phyloP scores from a whole-genome alignment of 2,113 vertebrate species.

The Pleuronectes platessa region DNA sequence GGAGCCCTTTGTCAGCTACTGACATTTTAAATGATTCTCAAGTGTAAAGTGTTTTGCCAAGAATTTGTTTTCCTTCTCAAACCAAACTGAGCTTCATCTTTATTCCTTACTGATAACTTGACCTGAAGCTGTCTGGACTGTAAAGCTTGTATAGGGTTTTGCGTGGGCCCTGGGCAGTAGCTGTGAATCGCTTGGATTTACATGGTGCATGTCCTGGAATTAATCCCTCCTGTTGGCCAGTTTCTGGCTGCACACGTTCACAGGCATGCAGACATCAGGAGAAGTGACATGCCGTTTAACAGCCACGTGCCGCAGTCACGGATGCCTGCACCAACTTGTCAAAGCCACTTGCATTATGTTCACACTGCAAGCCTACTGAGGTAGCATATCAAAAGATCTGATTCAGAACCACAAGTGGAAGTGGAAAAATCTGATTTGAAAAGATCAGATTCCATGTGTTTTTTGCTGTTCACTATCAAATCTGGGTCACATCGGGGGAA shows the following conservation, averaged over 20 bases:
- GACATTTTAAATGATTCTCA: too few species aligned
- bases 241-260: slow-evolving; percentile 31
- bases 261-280: slow-evolving; percentile 43
- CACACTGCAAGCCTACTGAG: too few species aligned
- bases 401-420: too few species aligned
- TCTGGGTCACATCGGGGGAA: too few species aligned
- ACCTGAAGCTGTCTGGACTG: neutral
- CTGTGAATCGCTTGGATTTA: slow-evolving; percentile 41
- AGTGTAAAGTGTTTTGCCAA: too few species aligned
- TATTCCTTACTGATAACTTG: neutral
- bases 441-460: too few species aligned
- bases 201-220: slow-evolving; percentile 58
- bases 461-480: too few species aligned
- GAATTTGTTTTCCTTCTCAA: too few species aligned
- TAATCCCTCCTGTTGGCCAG: slow-evolving; percentile 44
- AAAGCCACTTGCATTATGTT: neutral
- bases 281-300: slow-evolving; percentile 30
- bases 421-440: too few species aligned
- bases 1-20: too few species aligned
- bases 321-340: slow-evolving; percentile 28
- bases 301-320: slow-evolving; percentile 27
- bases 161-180: slow-evolving; percentile 17
- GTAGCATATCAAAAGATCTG: too few species aligned
- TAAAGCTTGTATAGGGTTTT: neutral
- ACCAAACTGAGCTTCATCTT: neutral